phyloP scores from a whole-genome alignment of 2,113 vertebrate genomes.

The Corythaixoides concolor region DNA sequence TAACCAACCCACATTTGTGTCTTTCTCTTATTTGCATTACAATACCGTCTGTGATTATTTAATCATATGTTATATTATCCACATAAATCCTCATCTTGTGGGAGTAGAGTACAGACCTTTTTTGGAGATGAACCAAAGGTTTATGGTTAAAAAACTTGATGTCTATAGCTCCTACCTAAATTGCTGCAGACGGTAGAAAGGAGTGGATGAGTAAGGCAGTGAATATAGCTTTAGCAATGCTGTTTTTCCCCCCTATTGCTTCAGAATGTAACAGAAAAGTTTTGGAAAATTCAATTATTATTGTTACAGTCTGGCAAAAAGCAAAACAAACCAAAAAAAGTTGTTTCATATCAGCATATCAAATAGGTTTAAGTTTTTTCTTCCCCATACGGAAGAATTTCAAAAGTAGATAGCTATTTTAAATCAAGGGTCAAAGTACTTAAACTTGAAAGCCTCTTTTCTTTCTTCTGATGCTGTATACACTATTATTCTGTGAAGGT shows the following conservation, averaged over 20 bases:
- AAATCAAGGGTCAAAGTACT: not conserved
- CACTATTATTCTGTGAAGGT: not conserved
- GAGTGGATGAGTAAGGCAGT: not conserved
- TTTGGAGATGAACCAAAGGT: not conserved
- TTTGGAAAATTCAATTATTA: not conserved
- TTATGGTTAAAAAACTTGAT: not conserved
- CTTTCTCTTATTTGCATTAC: slow-evolving; percentile 1
- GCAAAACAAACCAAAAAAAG: not conserved
- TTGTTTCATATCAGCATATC: not conserved
- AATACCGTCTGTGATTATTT: slow-evolving; percentile 44
- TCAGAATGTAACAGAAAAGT: not conserved
- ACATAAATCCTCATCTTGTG: not conserved
- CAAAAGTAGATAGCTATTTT: not conserved
- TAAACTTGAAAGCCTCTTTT: not conserved
- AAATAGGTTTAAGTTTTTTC: not conserved
- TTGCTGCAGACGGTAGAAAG: not conserved
- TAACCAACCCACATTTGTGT: not conserved
- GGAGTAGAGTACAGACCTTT: not conserved
- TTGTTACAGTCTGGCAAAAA: not conserved
- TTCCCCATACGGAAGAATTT: not conserved
- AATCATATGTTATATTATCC: not conserved
- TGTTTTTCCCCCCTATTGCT: not conserved
- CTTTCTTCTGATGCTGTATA: not conserved
- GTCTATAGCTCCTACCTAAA: not conserved
- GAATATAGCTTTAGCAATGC: not conserved